Conservation (phyloP, 2,113 vertebrate species). For the Gymnorhina tibicen region DNA sequence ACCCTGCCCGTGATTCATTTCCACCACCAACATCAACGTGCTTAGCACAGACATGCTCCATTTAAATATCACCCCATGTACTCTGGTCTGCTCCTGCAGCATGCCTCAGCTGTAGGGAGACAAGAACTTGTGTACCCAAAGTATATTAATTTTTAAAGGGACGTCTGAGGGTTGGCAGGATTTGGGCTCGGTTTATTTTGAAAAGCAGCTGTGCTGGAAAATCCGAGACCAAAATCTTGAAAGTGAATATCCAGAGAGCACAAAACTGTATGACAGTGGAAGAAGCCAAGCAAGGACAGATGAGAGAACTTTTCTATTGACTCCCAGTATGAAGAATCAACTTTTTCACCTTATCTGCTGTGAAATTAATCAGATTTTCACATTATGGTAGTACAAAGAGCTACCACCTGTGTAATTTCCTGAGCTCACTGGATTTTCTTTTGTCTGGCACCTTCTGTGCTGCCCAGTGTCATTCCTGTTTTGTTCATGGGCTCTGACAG, state of each 20-base stretch:
- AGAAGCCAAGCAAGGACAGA: background rate
- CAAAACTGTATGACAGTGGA: background rate
- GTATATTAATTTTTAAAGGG: background rate
- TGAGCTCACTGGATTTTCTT: constrained; percentile 8
- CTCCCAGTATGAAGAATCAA: background rate
- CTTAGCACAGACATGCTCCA: background rate
- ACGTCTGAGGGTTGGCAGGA: background rate
- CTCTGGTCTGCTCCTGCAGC: background rate
- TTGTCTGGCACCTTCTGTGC: constrained; percentile 44
- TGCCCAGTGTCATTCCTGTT: background rate
- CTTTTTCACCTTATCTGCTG: background rate
- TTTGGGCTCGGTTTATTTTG: background rate
- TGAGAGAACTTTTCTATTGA: background rate
- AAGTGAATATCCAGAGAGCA: background rate
- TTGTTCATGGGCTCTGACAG: constrained; percentile 27
- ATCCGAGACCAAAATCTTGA: background rate
- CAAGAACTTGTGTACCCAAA: background rate
- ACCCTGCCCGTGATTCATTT: background rate
- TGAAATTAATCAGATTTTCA: constrained; percentile 46
- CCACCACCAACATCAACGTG: background rate
- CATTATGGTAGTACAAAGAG: constrained; percentile 9
- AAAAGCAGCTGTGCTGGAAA: background rate
- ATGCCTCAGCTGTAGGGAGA: background rate
- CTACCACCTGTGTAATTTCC: constrained; percentile 25
- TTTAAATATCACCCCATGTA: background rate